Percentiles rank a stretch among this genome's conserved stretches.
Conservation (phyloP, 1,140 invertebrate species). For the Brachystomella parvula region DNA sequence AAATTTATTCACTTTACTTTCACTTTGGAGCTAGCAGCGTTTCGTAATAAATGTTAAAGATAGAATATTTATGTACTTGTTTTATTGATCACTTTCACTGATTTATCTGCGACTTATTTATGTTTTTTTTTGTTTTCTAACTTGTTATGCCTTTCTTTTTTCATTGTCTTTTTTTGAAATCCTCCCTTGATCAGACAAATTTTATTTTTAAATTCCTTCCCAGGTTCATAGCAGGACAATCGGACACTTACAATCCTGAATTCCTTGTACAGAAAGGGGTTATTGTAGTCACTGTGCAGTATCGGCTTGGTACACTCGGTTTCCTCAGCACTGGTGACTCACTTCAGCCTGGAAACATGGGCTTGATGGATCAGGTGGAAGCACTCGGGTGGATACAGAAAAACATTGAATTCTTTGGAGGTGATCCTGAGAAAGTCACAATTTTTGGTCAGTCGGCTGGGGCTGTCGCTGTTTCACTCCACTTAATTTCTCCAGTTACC, state of each 20-base stretch:
- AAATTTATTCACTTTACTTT: too few relatives aligned
- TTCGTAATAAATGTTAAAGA: too few relatives aligned
- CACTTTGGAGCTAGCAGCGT: too few relatives aligned
- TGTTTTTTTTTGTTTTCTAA: too few relatives aligned
- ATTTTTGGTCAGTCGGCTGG: conserved; percentile 43
- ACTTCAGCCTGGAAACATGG: conserved; percentile 43
- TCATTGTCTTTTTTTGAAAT: too few relatives aligned
- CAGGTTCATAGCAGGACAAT: conserved; percentile 27
- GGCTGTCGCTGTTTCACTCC: conserved; percentile 82
- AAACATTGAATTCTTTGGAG: conserved; percentile 44
- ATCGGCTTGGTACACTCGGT: conserved; percentile 28
- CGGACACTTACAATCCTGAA: conserved; percentile 32
- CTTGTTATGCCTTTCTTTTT: too few relatives aligned
- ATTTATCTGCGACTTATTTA: not conserved
- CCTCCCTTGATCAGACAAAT: not conserved
- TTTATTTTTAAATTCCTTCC: not conserved
- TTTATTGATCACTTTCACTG: not conserved
- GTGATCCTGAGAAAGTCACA: conserved; percentile 45
- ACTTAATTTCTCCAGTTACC: conserved; percentile 75
- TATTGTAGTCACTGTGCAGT: conserved; percentile 31
- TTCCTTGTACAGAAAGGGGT: conserved; percentile 33
- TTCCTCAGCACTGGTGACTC: conserved; percentile 27
- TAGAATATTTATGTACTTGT: too few relatives aligned
- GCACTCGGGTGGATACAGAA: conserved; percentile 46
- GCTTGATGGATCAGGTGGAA: conserved; percentile 44